These are phyloP conservation scores for Leptopilina boulardi DNA, from an alignment of 1,140 invertebrate species.

Conservation along the genomic window DNA sequence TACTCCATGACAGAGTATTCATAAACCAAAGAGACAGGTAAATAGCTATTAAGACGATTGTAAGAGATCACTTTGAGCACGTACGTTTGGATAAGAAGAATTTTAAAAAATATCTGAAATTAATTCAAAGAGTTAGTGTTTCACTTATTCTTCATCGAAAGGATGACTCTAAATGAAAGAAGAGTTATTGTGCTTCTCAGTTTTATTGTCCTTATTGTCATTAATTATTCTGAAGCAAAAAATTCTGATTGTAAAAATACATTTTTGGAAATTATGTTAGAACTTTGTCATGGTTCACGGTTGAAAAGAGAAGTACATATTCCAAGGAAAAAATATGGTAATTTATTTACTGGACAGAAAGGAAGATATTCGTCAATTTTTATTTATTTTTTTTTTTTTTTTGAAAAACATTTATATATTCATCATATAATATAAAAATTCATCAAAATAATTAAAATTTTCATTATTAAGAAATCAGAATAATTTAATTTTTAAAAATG, in stretches of 20 bases:
- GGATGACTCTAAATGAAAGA: background rate
- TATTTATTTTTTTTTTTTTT: no score
- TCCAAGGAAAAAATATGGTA: no score
- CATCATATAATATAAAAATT: no score
- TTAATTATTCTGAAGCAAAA: background rate
- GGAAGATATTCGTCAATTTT: no score
- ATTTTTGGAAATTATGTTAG: background rate
- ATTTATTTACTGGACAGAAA: no score
- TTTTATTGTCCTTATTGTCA: background rate
- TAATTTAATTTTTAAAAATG: no score
- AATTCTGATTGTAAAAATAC: background rate
- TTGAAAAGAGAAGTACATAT: constrained; percentile 1
- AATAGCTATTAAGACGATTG: constrained; percentile 11
- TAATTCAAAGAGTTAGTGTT: background rate
- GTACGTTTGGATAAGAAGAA: constrained; percentile 26
- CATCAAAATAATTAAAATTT: no score
- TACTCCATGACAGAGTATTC: background rate
- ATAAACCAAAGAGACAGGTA: constrained; percentile 13
- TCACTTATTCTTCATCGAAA: background rate
- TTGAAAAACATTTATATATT: no score
- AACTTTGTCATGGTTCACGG: constrained; percentile 3
- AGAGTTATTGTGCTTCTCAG: background rate
- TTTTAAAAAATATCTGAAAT: background rate
- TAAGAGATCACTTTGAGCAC: background rate
- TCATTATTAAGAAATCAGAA: no score